Conservation (phyloP, 2,113 vertebrate genomes). For the Oncorhynchus nerka region DNA sequence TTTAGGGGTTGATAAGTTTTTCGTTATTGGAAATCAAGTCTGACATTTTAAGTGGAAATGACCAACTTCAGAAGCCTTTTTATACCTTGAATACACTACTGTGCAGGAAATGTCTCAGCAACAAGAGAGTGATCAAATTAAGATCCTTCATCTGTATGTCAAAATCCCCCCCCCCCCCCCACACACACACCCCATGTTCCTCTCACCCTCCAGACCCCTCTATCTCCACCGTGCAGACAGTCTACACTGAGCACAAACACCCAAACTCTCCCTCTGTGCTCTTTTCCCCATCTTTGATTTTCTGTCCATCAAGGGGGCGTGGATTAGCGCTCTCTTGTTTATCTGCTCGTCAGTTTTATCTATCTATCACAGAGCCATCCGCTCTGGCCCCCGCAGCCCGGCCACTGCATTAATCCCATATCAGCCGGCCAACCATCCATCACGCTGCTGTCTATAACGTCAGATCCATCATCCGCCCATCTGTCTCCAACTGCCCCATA, state of each 20-base stretch:
- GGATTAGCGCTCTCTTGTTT: slow-evolving; percentile 80
- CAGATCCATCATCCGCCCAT: slow-evolving; percentile 81
- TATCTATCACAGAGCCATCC: slow-evolving; percentile 73
- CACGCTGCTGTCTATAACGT: slow-evolving; percentile 75
- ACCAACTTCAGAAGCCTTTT: no score
- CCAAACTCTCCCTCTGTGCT: slow-evolving; percentile 44
- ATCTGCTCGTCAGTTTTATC: slow-evolving; percentile 78
- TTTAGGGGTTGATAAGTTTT: no score
- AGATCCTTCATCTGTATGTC: no score
- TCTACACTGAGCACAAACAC: not conserved
- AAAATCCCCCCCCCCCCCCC: not conserved
- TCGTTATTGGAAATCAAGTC: no score
- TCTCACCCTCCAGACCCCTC: not conserved
- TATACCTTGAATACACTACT: no score
- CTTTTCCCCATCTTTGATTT: slow-evolving; percentile 71
- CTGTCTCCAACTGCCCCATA: slow-evolving; percentile 68
- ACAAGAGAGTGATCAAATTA: no score
- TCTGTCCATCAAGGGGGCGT: slow-evolving; percentile 73
- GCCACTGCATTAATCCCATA: slow-evolving; percentile 78
- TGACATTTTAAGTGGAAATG: no score
- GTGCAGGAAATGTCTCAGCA: no score
- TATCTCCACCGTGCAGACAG: not conserved
- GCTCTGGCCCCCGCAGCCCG: slow-evolving; percentile 47
- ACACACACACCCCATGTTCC: not conserved
- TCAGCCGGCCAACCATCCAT: slow-evolving; percentile 75